Evolutionary conservation across 2,797 vertebrate genomes (phyloP), one percentile per base, ranked within the genome.

Genomic region (Sitta carolinensis): DNA sequence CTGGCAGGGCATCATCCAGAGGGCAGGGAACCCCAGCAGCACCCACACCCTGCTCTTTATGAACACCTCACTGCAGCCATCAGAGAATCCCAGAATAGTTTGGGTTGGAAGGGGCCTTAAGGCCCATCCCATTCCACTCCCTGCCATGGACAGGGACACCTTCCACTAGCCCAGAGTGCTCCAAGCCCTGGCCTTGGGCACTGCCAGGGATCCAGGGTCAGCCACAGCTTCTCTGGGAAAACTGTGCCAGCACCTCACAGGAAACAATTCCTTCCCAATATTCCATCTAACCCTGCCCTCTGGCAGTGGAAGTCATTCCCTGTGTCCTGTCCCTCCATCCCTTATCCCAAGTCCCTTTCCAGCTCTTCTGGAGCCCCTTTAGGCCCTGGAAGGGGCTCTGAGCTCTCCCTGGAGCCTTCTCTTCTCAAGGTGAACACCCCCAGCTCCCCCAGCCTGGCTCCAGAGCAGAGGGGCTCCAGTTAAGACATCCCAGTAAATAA

Each of bases 41-140:
- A 20, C 10, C 23, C 59, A 64, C n/a, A n/a, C 10, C 10, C 20
- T 50, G 58, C 30, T 32, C 50, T 36, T 21, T 19, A 27, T 22
- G 27, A 55, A 48, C 64, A 47, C 36, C 42, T 5, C 3, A 3
- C 15, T 20, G 26, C 64, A 64, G 75, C 51, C 27, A 23, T 9
- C 14, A 13, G 13, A 79, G 23, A 45, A 43, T 3, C 23, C 34
- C 26, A 19, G 17, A 7, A 5, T 4, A 2, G 12, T 13, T 42
- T 42, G 32, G 21, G 18, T 1, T 7, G 50, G 50, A 43, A 63
- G 8, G 30, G 27, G 16, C 11, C 47, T 5, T 4, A 51, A 36
- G 22, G 12, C 1, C 2, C 51, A 43, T 32, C 58, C 7, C 2
- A 3, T 42, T 0, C 42, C 48, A 22, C 2, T 5, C 34, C 20